Evolutionary conservation across 2,888 invertebrate genomes (phyloP), one percentile per base, ranked within the genome.

Genomic region (Campopleginae sp.): DNA sequence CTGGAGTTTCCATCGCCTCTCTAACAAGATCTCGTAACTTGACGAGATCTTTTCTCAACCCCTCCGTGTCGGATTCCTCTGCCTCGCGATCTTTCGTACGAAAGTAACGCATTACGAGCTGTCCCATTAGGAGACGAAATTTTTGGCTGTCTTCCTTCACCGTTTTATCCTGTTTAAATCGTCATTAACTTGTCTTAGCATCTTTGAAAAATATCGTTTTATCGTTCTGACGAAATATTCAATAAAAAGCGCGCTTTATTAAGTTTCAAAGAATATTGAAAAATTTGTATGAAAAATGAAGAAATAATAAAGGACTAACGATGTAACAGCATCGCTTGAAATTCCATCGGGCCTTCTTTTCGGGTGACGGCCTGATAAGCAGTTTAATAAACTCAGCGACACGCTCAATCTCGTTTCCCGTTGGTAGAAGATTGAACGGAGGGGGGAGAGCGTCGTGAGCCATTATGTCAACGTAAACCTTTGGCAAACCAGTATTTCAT

Each of bases 381-480:
- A 94, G 90, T 76, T 94, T 94, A 74, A 95, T 86, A 94, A 95
- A 95, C 79, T 95, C 95, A 77, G 94, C 88, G 44, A 94, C 91
- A 72, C 92, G 92, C 31, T 91, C 92, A 83, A 96, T 90, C 0
- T 95, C 95, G 6, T 93, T 92, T 3, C 94, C 94, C 0, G 96
- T 96, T 1, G 96, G 96, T 31, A 97, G 94, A 89, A 97, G 94
- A 94, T 97, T 97, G 89, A 96, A 96, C 0, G 97, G 97, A 0
- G 97, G 95, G 0, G 97, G 96, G 7, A 96, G 94, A 1, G 95
- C 95, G 1, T 96, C 95, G 88, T 96, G 96, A 85, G 95, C 94
- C 95, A 97, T 96, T 91, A 96, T 96, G 90, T 96, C 95, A 88
- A 97, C 93, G 94, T 97, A 97, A 79, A 97, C 95, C 92, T 94